phyloP scores from a whole-genome alignment of 1,140 invertebrate species.

The Aleiodes sp. region DNA sequence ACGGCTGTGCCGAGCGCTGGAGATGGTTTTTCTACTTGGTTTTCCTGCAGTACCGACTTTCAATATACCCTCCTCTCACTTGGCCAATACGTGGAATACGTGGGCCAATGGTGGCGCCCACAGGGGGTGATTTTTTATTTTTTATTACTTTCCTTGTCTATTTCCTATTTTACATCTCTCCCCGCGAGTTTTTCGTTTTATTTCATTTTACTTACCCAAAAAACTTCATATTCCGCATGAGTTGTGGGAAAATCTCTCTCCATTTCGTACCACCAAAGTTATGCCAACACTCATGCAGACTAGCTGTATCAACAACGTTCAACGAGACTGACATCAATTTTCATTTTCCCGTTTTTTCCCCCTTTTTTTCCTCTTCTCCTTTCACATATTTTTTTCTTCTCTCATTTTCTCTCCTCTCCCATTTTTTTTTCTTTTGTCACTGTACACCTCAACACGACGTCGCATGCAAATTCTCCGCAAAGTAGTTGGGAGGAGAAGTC shows the following conservation, averaged over 20 bases:
- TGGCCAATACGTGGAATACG: not conserved
- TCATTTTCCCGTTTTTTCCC: not conserved
- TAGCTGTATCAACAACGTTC: not conserved
- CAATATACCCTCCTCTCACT: not conserved
- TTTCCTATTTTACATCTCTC: not conserved
- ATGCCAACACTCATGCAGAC: not conserved
- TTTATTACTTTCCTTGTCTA: not conserved
- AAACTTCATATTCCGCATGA: not conserved
- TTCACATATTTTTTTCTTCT: not conserved
- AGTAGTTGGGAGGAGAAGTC: not conserved
- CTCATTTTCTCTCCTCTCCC: not conserved
- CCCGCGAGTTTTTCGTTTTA: not conserved
- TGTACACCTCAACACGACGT: not conserved
- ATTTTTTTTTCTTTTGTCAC: not conserved
- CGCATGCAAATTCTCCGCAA: constrained; percentile 6
- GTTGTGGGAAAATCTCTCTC: too few species aligned
- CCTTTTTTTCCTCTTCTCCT: not conserved
- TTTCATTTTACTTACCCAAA: not conserved
- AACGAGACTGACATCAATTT: constrained; percentile 8
- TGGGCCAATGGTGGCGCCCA: not conserved
- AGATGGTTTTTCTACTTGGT: not conserved
- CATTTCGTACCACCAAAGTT: not conserved
- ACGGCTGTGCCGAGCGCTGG: not conserved
- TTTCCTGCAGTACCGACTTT: constrained; percentile 5
- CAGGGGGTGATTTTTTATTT: not conserved